These are phyloP conservation scores for Sandelia bainsii DNA, from an alignment of 2,797 vertebrate species.

Conservation along the genomic window DNA sequence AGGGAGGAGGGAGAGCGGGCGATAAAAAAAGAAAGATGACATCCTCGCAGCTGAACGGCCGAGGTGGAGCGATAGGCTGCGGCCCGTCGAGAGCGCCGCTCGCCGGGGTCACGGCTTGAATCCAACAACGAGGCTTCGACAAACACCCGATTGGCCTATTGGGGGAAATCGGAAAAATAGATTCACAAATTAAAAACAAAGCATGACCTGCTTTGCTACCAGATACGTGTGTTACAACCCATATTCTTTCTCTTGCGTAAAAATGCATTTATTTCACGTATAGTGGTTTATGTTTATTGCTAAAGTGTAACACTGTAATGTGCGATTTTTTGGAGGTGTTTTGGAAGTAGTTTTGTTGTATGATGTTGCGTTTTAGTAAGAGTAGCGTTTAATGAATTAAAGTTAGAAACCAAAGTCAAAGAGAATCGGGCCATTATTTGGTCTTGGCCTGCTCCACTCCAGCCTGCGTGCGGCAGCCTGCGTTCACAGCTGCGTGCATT, in stretches of 20 bases:
- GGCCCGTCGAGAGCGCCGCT: constrained; percentile 83
- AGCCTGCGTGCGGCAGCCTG: constrained; percentile 54
- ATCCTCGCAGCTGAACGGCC: constrained; percentile 85
- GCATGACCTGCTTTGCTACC: constrained; percentile 75
- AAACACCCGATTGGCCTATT: constrained; percentile 85
- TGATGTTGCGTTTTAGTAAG: constrained; percentile 40
- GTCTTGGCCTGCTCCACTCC: constrained; percentile 65
- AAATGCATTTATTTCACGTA: constrained; percentile 69
- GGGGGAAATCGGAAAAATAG: constrained; percentile 77
- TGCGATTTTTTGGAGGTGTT: constrained; percentile 43
- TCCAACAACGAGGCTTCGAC: constrained; percentile 87
- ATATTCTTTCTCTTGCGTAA: constrained; percentile 66
- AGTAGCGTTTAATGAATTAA: constrained; percentile 53
- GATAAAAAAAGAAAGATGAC: constrained; percentile 91
- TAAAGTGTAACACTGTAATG: constrained; percentile 57
- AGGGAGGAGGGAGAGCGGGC: constrained; percentile 85
- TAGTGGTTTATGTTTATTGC: constrained; percentile 55
- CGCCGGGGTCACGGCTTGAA: constrained; percentile 84
- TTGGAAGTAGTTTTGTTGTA: constrained; percentile 42
- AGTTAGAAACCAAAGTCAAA: constrained; percentile 68
- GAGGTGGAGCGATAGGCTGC: constrained; percentile 86
- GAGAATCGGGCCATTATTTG: constrained; percentile 42
- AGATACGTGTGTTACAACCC: constrained; percentile 75
- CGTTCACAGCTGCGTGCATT: constrained; percentile 70
- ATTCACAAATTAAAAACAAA: constrained; percentile 81